phyloP scores from a whole-genome alignment of 2,113 vertebrate genomes.

The Phrynosoma platyrhinos region DNA sequence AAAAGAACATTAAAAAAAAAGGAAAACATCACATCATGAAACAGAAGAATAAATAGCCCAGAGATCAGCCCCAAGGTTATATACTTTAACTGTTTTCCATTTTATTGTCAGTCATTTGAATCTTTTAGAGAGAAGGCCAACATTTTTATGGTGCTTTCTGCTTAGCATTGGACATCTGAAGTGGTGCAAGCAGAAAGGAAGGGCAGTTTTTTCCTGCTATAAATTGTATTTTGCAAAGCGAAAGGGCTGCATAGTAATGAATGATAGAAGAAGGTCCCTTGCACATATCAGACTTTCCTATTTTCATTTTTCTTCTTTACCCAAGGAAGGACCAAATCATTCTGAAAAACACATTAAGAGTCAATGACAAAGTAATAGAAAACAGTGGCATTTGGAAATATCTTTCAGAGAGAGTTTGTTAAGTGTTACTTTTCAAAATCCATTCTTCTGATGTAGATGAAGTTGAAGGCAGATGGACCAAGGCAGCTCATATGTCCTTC shows the following conservation, averaged over 20 bases:
- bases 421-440: conserved; percentile 63
- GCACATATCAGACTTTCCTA: conserved; percentile 10
- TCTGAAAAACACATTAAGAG: conserved; percentile 75
- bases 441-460: conserved; percentile 56
- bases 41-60: conserved; percentile 75
- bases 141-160: conserved; percentile 79
- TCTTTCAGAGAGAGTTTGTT: conserved; percentile 69
- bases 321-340: conserved; percentile 74
- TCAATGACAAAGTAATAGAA: conserved; percentile 81
- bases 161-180: conserved; percentile 78
- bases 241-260: conserved; percentile 79
- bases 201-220: conserved; percentile 59
- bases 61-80: conserved; percentile 74
- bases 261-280: conserved; percentile 52
- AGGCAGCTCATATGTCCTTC: conserved; percentile 52
- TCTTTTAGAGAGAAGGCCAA: conserved; percentile 72
- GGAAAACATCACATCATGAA: conserved; percentile 50
- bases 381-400: conserved; percentile 75
- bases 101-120: conserved; percentile 81
- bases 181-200: conserved; percentile 69
- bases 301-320: conserved; percentile 79
- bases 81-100: conserved; percentile 73
- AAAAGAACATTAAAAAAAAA: conserved; percentile 28
- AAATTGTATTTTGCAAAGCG: conserved; percentile 78
- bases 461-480: conserved; percentile 52